Percentiles rank a stretch among this genome's conserved stretches.
Conservation (phyloP, 2,113 vertebrate genomes). For the Hippopotamus amphibius region DNA sequence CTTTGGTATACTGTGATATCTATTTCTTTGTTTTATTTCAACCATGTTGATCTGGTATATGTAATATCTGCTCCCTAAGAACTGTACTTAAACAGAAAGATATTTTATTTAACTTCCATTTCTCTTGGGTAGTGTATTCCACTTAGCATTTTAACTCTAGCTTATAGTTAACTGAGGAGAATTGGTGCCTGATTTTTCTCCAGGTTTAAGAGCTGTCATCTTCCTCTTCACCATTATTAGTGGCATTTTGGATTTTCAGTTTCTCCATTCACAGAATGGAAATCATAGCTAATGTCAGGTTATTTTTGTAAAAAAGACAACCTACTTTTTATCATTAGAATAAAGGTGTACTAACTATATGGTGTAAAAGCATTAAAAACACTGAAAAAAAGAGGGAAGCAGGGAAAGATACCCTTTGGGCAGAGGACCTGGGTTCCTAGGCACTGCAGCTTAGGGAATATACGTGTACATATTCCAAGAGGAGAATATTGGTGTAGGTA, state of each 20-base stretch:
- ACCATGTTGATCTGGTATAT: background rate
- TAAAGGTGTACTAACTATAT: background rate
- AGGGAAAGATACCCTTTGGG: background rate
- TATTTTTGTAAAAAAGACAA: background rate
- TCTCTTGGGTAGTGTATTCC: background rate
- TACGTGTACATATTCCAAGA: no score
- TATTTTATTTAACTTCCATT: background rate
- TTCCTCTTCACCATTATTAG: background rate
- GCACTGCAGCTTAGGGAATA: background rate
- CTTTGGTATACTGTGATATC: background rate
- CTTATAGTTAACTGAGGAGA: background rate
- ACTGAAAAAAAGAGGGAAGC: background rate
- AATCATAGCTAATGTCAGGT: background rate
- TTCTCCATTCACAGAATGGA: slow-evolving; percentile 2
- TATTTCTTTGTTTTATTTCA: background rate
- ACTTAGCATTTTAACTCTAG: background rate
- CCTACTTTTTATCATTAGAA: background rate
- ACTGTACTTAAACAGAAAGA: background rate
- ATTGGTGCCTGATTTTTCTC: background rate
- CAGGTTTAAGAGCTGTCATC: background rate
- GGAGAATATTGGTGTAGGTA: no score
- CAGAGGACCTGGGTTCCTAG: background rate
- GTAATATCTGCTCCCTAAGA: background rate
- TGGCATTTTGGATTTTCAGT: background rate
- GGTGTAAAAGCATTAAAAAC: background rate